Evolutionary conservation across 2,888 invertebrate species (phyloP).

Genomic region (Trachelus troglodyta): DNA sequence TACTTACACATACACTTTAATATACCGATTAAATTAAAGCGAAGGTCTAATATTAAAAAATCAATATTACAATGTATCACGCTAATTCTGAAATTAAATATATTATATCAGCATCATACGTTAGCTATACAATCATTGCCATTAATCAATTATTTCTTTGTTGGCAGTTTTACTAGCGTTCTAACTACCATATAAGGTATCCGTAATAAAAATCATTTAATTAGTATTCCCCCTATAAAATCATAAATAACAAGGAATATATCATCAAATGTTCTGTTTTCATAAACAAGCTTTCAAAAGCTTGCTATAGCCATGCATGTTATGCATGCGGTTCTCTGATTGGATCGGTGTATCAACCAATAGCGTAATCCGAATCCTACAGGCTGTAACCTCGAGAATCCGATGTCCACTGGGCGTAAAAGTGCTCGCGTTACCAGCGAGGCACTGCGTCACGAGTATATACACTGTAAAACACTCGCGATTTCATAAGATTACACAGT

Average conservation of each 20-base stretch:
- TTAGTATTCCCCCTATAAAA: neutral
- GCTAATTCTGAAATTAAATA: neutral
- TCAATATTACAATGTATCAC: neutral
- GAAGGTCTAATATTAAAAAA: neutral
- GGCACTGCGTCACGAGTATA: constrained; percentile 13
- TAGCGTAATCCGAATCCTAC: neutral
- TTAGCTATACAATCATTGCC: neutral
- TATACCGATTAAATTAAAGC: neutral
- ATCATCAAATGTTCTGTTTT: neutral
- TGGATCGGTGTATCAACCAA: neutral
- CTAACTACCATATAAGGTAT: neutral
- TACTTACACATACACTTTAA: neutral
- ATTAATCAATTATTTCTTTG: neutral
- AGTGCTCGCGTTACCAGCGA: constrained; percentile 9
- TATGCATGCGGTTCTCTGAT: neutral
- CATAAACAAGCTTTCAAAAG: neutral
- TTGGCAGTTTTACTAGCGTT: neutral
- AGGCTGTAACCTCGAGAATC: neutral
- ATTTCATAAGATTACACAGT: constrained; percentile 14
- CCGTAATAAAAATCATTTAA: neutral
- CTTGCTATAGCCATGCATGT: neutral
- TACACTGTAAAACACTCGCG: constrained; percentile 9
- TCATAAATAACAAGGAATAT: neutral
- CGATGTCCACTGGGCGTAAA: neutral
- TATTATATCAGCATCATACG: neutral